Evolutionary conservation across 2,888 invertebrate genomes (phyloP).

Genomic region (Julus scanicus): DNA sequence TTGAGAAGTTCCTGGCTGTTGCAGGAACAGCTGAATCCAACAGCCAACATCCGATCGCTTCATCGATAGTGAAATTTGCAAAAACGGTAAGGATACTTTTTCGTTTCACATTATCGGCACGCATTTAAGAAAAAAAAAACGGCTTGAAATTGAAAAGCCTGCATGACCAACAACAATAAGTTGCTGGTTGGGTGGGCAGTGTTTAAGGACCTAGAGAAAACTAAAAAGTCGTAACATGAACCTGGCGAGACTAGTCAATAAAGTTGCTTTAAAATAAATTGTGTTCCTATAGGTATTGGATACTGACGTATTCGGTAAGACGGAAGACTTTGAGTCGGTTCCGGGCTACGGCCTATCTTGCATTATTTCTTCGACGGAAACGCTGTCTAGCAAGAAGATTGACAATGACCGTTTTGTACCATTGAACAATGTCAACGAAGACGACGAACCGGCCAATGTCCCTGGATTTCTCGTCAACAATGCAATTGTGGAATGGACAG

Average conservation of each 20-base stretch:
- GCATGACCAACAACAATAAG: too few relatives aligned
- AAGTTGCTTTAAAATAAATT: too few relatives aligned
- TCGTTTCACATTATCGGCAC: too few relatives aligned
- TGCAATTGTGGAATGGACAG: slow-evolving; percentile 49
- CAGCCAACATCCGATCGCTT: slow-evolving; percentile 70
- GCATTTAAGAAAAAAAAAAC: too few relatives aligned
- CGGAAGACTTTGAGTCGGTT: slow-evolving; percentile 64
- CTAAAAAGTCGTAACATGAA: too few relatives aligned
- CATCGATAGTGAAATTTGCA: slow-evolving; percentile 56
- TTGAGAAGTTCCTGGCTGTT: slow-evolving; percentile 64
- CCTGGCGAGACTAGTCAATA: too few relatives aligned
- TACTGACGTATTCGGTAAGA: slow-evolving; percentile 63
- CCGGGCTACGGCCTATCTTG: slow-evolving; percentile 67
- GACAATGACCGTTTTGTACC: neutral
- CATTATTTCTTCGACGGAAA: slow-evolving; percentile 61
- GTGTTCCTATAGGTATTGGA: slow-evolving; percentile 64
- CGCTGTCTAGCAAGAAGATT: neutral
- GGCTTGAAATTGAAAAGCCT: too few relatives aligned
- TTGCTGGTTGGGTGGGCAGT: too few relatives aligned
- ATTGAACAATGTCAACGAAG: neutral
- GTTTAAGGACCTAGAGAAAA: too few relatives aligned
- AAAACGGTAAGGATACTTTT: slow-evolving; percentile 51
- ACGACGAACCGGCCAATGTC: neutral
- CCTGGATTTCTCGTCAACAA: neutral
- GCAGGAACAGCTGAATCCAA: slow-evolving; percentile 69